Conservation (phyloP, 2,797 vertebrate species). For the Gallinago solitaria region DNA sequence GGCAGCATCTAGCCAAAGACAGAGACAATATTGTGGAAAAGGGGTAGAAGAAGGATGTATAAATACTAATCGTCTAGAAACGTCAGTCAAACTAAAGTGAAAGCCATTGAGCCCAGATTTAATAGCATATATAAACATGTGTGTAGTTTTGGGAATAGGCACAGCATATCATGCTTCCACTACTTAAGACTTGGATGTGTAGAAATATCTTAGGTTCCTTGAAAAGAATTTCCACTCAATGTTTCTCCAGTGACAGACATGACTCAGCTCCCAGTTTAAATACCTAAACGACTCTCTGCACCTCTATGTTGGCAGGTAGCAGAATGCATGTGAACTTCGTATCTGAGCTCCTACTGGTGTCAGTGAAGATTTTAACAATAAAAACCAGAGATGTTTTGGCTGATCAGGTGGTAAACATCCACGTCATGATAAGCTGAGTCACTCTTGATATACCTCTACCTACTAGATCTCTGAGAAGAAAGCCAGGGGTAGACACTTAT, state of each 20-base stretch:
- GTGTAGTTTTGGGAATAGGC: background rate
- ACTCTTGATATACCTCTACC: background rate
- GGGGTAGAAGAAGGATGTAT: rapidly evolving
- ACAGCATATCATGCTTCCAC: background rate
- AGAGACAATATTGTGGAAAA: background rate
- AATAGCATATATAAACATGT: background rate
- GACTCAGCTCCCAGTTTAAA: background rate
- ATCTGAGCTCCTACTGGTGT: background rate
- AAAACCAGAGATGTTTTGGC: background rate
- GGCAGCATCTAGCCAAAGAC: background rate
- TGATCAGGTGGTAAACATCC: rapidly evolving
- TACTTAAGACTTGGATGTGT: background rate
- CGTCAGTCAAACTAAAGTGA: background rate
- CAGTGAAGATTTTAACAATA: background rate
- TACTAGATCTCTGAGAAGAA: background rate
- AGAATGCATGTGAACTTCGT: background rate
- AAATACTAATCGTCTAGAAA: background rate
- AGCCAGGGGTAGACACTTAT: background rate
- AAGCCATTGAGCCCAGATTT: background rate
- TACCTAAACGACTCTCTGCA: background rate
- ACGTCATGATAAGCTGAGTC: background rate
- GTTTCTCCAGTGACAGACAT: background rate
- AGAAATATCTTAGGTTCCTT: background rate
- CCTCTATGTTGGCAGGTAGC: background rate
- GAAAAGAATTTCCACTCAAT: background rate